Evolutionary conservation across 1,140 invertebrate genomes (phyloP), one percentile per base, ranked within the genome.

Genomic region (Drosophila mojavensis): DNA sequence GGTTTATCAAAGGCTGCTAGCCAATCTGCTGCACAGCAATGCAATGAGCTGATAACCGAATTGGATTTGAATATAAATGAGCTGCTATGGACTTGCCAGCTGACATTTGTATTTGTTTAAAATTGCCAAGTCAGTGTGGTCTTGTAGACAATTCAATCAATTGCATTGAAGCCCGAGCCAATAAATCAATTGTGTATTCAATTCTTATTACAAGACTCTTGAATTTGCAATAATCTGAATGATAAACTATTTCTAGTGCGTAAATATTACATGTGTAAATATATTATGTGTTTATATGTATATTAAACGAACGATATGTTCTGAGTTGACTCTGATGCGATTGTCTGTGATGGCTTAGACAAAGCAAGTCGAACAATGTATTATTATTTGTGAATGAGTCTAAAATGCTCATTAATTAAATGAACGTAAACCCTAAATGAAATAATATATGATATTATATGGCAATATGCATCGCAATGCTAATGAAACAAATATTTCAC

Each of bases 401-500:
- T 24, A 24, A 24, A 24, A 24, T 24, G 20, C 20, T 24, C 20
- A 24, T 24, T 24, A 24, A 24, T 24, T 24, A 24, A 24, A 24
- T 24, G 20, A 24, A 24, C 20, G 20, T 3, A 24, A 24, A 3
- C 20, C 20, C 7, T 36, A 36, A 36, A 45, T 45, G 1, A 51
- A 51, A 13, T 4, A 6, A 26, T 7, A n/a, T 13, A 24, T 2
- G 20, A 24, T 24, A 24, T 24, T 24, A 24, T 24, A 24, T 24
- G 20, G 20, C 20, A 24, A 24, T 24, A 2, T 47, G 11, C 4
- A 48, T 24, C 39, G n/a, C 5, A 26, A 61, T 36, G 36, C 48
- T 69, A 62, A 69, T 75, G 24, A 63, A 70, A 56, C 41, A 50
- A 58, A 62, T 70, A 15, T 63, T 64, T 71, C 17, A n/a, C n/a